Base-by-base conservation (phyloP, 2,113 vertebrate genomes). In the Oplegnathus fasciatus region DNA sequence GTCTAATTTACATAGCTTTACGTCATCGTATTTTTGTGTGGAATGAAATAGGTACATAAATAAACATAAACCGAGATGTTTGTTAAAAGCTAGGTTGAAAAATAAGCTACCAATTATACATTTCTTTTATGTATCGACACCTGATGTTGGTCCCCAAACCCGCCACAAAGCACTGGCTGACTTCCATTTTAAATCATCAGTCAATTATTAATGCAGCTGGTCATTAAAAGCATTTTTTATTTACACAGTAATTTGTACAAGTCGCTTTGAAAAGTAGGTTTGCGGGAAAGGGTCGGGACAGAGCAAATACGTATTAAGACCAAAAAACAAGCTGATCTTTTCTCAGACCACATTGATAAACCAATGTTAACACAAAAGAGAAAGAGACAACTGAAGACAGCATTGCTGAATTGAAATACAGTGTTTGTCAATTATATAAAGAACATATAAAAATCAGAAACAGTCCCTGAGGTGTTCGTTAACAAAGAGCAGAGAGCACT, bases 211-310 rank as follows among this genome's bases (percentile, higher is more conserved):
- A 73, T 37, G 6, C 5, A 60, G 15, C 14, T 48, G 26, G 26
- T 88, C 48, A 66, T 86, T 83, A 88, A 87, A 92, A 86, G 32
- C 37, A 57, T 82, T 78, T 89, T 90, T 93, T 90, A 92, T 91
- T 92, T 91, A 92, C 77, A 91, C 32, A 68, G 58, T 66, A 54
- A 72, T 86, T 57, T 88, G 65, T 82, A 93, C 68, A 88, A 69
- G 48, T 82, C 37, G 82, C 48, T 79, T 66, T 69, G 5, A 78
- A 81, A 61, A 89, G 69, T 62, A 75, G 50, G 18, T 24, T 48
- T 52, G 26, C 32, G 75, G 57, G 57, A 78, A 84, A 69, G 26
- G 13, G 24, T 76, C 10, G 10, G n/a, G 71, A 50, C 50, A 52
- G 69, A 82, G 55, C 64, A 57, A 72, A 77, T 15, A 37, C 18